phyloP scores from a whole-genome alignment of 1,140 invertebrate species.

The Oncopeltus fasciatus region DNA sequence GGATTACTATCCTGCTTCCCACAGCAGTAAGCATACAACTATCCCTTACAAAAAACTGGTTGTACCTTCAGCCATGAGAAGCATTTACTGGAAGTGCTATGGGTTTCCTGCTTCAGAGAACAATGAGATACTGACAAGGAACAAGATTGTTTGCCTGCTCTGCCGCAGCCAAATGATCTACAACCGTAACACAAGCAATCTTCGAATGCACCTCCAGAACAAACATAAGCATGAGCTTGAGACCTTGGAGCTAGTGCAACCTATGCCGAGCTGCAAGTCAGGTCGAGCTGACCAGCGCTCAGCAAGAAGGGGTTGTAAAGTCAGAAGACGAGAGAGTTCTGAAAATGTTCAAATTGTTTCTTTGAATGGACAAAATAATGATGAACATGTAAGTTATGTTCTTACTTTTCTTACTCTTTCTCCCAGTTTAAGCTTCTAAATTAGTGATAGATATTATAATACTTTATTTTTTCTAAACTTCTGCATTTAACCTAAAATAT shows the following conservation, averaged over 20 bases:
- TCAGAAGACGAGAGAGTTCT: not conserved
- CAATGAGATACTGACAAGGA: conserved; percentile 44
- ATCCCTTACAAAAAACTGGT: conserved; percentile 35
- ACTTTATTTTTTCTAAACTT: no score
- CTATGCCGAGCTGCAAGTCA: conserved; percentile 14
- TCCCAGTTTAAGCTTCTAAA: no score
- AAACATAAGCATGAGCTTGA: conserved; percentile 37
- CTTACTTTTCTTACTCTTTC: no score
- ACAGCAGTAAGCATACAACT: not conserved
- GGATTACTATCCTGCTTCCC: not conserved
- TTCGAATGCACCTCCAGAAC: conserved; percentile 45
- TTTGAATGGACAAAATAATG: no score
- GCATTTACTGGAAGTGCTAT: conserved; percentile 49
- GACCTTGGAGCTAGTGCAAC: conserved; percentile 30
- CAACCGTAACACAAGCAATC: conserved; percentile 46
- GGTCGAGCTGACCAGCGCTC: conserved; percentile 14
- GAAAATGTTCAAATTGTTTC: no score
- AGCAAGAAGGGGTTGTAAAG: not conserved
- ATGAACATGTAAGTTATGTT: no score
- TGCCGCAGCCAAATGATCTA: conserved; percentile 46
- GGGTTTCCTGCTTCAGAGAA: conserved; percentile 46
- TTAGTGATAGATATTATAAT: no score
- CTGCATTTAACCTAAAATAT: no score
- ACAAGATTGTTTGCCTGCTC: conserved; percentile 44
- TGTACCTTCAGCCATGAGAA: conserved; percentile 42